phyloP scores from a whole-genome alignment of 2,113 vertebrate genomes.

The Hypocryptadius cinnamomeus region DNA sequence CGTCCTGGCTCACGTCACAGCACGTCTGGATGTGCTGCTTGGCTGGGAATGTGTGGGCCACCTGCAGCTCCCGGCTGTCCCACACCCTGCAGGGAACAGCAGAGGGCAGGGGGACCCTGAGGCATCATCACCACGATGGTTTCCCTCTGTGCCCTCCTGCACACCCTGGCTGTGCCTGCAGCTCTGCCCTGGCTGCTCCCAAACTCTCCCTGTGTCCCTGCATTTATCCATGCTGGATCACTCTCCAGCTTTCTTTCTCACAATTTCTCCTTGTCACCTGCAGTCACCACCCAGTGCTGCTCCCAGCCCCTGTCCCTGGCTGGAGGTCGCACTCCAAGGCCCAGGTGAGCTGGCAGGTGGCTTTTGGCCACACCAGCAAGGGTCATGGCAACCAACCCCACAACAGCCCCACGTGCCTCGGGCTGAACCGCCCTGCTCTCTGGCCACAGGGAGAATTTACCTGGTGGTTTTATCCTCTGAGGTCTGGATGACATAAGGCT shows the following conservation, averaged over 20 bases:
- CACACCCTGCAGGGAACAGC: conserved; percentile 75
- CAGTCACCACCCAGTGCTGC: not conserved
- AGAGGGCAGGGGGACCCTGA: not conserved
- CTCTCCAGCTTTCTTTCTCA: not conserved
- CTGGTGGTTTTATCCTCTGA: conserved; percentile 94
- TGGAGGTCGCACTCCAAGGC: not conserved
- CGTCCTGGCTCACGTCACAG: conserved; percentile 84
- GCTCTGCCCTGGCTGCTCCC: not conserved
- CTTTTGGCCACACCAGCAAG: not conserved
- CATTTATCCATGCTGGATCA: not conserved
- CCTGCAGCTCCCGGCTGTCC: conserved; percentile 87
- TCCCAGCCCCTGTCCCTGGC: not conserved
- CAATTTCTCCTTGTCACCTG: accelerated
- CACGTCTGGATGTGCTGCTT: conserved; percentile 92
- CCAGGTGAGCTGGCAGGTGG: not conserved
- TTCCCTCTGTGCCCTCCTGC: accelerated
- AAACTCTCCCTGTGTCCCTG: not conserved
- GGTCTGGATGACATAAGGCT: conserved; percentile 82
- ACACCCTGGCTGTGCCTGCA: accelerated
- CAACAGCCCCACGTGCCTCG: not conserved
- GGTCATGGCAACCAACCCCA: not conserved
- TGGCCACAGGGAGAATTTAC: conserved; percentile 37
- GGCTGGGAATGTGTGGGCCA: conserved; percentile 83
- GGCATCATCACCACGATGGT: accelerated
- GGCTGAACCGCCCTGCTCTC: not conserved